Conservation (phyloP, 1,140 invertebrate species). For the Homalodisca vitripennis region DNA sequence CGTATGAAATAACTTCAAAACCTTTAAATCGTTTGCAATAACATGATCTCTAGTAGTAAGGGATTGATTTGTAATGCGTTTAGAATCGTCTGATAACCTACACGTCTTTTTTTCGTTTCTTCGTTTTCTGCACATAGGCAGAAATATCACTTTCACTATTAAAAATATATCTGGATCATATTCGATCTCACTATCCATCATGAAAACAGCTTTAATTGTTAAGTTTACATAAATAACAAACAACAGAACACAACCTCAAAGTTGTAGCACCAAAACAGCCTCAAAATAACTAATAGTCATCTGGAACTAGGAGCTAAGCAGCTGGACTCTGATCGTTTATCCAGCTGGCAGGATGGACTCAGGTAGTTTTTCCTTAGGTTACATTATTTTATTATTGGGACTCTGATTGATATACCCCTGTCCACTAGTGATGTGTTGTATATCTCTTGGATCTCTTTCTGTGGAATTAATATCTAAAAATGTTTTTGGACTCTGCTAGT, state of each 20-base stretch:
- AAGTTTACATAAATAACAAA: not conserved
- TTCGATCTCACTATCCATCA: not conserved
- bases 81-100: not conserved
- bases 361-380: not conserved
- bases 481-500: constrained; percentile 4
- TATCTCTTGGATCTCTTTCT: not conserved
- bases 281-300: not conserved
- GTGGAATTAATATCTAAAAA: not conserved
- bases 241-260: not conserved
- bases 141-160: not conserved
- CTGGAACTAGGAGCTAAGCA: not conserved
- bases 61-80: constrained; percentile 11
- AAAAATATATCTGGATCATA: not conserved
- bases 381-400: not conserved
- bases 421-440: not conserved
- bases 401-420: not conserved
- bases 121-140: not conserved
- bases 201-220: not conserved
- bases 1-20: constrained; percentile 29
- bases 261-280: not conserved
- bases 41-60: constrained; percentile 19
- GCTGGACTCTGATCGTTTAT: not conserved
- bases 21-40: constrained; percentile 32
- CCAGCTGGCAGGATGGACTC: not conserved
- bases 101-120: constrained; percentile 10